A percentile compares a stretch with the other conserved stretches of the same genome.
phyloP scores from a whole-genome alignment of 2,888 invertebrate species.

The Sinhomidia bicolor region DNA sequence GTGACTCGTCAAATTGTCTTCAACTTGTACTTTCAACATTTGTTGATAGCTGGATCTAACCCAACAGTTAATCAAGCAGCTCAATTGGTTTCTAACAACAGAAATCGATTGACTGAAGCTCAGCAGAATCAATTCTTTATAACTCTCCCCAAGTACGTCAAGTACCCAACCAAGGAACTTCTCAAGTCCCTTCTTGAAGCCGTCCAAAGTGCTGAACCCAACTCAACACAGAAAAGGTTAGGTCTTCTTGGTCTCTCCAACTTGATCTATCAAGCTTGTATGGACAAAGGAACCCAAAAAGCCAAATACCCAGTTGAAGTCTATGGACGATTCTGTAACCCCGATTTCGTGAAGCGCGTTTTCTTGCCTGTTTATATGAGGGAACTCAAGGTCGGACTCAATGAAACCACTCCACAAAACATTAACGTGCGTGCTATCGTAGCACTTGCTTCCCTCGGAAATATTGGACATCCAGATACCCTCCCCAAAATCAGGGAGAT shows the following conservation, averaged over 20 bases:
- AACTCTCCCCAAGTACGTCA: conserved; percentile 80
- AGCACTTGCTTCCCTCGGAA: conserved; percentile 3
- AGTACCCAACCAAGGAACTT: conserved; percentile 81
- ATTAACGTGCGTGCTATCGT: conserved; percentile 15
- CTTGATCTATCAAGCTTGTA: conserved; percentile 41
- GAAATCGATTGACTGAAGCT: conserved; percentile 77
- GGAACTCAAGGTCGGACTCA: conserved; percentile 32
- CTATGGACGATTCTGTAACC: conserved; percentile 53
- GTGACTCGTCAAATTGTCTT: conserved; percentile 1
- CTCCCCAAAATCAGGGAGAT: conserved; percentile 23
- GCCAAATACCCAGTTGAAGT: conserved; percentile 54
- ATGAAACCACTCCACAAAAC: neutral
- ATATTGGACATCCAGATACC: conserved; percentile 48
- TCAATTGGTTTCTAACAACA: conserved; percentile 2
- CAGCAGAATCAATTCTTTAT: conserved; percentile 79
- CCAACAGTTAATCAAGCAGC: conserved; percentile 15
- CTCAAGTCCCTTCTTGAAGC: conserved; percentile 80
- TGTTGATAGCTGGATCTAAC: conserved; percentile 31
- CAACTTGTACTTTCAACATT: conserved; percentile 38
- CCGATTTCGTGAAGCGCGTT: neutral
- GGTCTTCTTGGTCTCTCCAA: conserved; percentile 25
- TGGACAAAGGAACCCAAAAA: conserved; percentile 42
- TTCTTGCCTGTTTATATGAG: conserved; percentile 19
- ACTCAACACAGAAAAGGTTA: too few relatives aligned
- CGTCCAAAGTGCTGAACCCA: conserved; percentile 26